These are phyloP conservation scores for Holacanthus passer DNA, from an alignment of 2,113 vertebrate genomes.

Conservation along the genomic window DNA sequence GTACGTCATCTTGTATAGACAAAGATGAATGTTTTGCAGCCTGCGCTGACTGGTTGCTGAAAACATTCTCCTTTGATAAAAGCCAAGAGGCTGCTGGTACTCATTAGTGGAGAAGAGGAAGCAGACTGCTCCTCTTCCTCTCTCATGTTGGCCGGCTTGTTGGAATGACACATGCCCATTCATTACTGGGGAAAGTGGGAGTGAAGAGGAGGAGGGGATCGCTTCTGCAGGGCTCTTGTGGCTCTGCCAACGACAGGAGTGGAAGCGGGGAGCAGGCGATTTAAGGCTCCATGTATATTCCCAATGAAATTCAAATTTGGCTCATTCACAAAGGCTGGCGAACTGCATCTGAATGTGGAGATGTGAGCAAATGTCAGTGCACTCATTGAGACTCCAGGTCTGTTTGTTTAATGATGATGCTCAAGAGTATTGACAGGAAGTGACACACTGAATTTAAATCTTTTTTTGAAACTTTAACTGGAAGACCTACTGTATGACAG, in stretches of 20 bases:
- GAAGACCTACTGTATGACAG: background rate
- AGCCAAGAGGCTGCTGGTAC: constrained; percentile 44
- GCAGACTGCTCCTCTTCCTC: constrained; percentile 60
- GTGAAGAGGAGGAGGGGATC: constrained; percentile 21
- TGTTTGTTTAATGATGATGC: constrained; percentile 7
- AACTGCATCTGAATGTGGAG: constrained; percentile 10
- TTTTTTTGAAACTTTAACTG: background rate
- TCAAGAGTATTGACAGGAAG: constrained; percentile 1
- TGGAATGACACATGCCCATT: constrained; percentile 56
- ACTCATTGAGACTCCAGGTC: constrained; percentile 10
- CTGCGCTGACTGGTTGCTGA: constrained; percentile 9
- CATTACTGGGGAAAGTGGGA: constrained; percentile 57
- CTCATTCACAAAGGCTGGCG: constrained; percentile 30
- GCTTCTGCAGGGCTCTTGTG: constrained; percentile 47
- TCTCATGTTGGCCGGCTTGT: constrained; percentile 46
- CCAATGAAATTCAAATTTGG: constrained; percentile 27
- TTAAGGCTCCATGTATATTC: constrained; percentile 17
- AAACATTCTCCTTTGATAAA: constrained; percentile 40
- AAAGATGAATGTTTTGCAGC: constrained; percentile 2
- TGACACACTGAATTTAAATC: background rate
- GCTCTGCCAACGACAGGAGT: constrained; percentile 43
- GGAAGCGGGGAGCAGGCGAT: constrained; percentile 23
- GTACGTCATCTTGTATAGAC: background rate
- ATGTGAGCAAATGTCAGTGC: constrained; percentile 9
- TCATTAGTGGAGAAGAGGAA: constrained; percentile 55